Evolutionary conservation across 64 coral and sea anemone genomes (phyloP).

Genomic region (Actinia tenebrosa): DNA sequence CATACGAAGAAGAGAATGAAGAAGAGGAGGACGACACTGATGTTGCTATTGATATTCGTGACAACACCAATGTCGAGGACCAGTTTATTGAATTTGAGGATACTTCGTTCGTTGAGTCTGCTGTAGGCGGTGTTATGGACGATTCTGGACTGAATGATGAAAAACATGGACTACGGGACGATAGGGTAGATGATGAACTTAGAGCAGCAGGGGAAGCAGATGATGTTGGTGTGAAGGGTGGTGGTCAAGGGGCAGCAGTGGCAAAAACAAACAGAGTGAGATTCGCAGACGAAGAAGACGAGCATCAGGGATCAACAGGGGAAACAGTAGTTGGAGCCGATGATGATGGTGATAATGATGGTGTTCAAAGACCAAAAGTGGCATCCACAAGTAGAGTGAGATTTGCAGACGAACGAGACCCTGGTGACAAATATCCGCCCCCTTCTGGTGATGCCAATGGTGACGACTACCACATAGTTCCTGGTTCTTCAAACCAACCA

Average conservation of each 20-base stretch:
- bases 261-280: background rate
- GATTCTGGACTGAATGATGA: background rate
- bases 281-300: background rate
- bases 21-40: background rate
- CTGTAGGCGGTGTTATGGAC: background rate
- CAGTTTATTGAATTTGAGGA: slow-evolving; percentile 22
- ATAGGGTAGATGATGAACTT: background rate
- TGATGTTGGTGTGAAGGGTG: background rate
- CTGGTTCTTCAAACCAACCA: background rate
- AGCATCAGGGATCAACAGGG: background rate
- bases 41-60: slow-evolving; percentile 16
- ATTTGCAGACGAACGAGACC: slow-evolving; percentile 4
- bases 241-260: background rate
- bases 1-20: slow-evolving; percentile 7
- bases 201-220: background rate
- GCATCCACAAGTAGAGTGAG: background rate
- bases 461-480: background rate
- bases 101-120: background rate
- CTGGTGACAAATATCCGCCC: no score
- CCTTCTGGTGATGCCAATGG: background rate
- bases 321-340: background rate
- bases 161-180: background rate
- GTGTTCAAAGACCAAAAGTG: no score
- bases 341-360: background rate
- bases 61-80: slow-evolving; percentile 15